Evolutionary conservation across 37 sponge, comb jelly and placozoan species (phyloP).

Genomic region (Hormiphora californensis): DNA sequence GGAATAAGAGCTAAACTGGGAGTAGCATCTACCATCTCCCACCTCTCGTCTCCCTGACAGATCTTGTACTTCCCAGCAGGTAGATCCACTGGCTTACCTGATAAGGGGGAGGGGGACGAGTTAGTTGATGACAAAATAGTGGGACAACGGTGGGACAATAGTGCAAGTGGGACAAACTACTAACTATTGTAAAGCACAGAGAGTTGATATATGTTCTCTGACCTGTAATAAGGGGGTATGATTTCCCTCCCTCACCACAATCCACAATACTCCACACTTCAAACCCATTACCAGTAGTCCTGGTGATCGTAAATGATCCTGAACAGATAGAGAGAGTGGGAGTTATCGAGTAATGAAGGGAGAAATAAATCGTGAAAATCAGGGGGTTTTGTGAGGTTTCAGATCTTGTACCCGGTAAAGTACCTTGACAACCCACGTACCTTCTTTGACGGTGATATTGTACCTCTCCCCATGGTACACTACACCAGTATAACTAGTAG

Average conservation of each 20-base stretch:
- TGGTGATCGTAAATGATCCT: not conserved
- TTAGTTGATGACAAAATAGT: not conserved
- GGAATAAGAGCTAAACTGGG: too few species aligned
- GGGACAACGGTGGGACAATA: not conserved
- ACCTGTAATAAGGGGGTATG: not conserved
- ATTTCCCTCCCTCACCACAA: not conserved
- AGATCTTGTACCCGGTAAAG: too few species aligned
- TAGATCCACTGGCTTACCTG: too few species aligned
- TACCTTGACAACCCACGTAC: too few species aligned
- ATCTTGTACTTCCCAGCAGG: too few species aligned
- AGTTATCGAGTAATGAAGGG: too few species aligned
- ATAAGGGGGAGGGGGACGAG: too few species aligned
- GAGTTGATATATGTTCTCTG: not conserved
- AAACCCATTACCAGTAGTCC: slow-evolving; percentile 1
- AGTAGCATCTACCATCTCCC: too few species aligned
- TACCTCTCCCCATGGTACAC: not conserved
- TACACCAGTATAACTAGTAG: not conserved
- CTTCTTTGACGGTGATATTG: not conserved
- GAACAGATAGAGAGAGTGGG: too few species aligned
- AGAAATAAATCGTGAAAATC: too few species aligned
- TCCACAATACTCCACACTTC: not conserved
- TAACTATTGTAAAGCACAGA: not conserved
- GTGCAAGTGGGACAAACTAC: not conserved
- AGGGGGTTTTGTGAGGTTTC: too few species aligned
- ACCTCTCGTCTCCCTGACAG: too few species aligned